Conservation (phyloP, 2,113 vertebrate species). For the Ovibos moschatus region DNA sequence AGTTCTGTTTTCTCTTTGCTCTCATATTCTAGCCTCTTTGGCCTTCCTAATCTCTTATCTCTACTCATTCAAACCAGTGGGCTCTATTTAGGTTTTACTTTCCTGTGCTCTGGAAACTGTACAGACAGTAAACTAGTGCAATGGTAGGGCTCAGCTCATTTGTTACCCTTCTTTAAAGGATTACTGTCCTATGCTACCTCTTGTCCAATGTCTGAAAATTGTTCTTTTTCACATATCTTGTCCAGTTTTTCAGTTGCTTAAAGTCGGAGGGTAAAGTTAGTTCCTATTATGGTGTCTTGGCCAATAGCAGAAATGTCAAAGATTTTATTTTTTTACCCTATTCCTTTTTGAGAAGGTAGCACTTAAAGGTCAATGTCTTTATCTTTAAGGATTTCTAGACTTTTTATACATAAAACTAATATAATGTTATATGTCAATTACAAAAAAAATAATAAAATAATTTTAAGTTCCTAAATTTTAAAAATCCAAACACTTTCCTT, state of each 20-base stretch:
- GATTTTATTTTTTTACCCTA: not conserved
- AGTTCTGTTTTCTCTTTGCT: not conserved
- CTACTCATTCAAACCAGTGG: not conserved
- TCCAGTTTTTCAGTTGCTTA: not conserved
- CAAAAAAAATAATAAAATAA: not conserved
- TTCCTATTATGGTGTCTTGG: not conserved
- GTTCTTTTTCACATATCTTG: not conserved
- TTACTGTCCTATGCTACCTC: not conserved
- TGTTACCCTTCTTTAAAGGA: not conserved
- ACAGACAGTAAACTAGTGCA: not conserved
- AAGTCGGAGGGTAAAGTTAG: not conserved
- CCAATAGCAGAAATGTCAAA: not conserved
- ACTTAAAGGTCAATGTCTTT: not conserved
- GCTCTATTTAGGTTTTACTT: not conserved
- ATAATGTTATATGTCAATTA: not conserved
- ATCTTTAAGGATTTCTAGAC: not conserved
- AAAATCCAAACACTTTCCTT: not conserved
- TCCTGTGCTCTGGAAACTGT: not conserved
- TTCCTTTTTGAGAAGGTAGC: not conserved
- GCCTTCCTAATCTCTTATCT: not conserved
- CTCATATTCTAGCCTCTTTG: not conserved
- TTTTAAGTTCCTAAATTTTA: not conserved
- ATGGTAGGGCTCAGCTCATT: not conserved
- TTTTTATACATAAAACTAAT: not conserved
- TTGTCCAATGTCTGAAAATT: not conserved